These are phyloP conservation scores for Chloromyia formosa DNA, from an alignment of 2,888 invertebrate genomes.

Conservation along the genomic window DNA sequence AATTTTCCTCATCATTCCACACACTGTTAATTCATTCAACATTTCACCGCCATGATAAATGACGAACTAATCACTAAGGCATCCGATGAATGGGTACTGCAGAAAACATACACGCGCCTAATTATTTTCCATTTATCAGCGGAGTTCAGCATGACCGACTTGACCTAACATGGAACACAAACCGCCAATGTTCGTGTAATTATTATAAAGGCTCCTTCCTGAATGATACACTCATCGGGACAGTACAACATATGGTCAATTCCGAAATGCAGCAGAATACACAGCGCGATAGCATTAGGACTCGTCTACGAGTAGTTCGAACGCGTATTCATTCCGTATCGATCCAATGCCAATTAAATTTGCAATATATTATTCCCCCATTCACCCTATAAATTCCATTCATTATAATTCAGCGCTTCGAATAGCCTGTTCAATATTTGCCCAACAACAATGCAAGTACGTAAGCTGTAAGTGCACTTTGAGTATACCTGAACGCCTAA, in stretches of 20 bases:
- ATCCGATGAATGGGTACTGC: too few relatives aligned
- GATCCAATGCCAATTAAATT: conserved; percentile 33
- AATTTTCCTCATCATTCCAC: too few relatives aligned
- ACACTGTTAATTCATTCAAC: too few relatives aligned
- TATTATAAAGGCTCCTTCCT: conserved; percentile 2
- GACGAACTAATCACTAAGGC: too few relatives aligned
- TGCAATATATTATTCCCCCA: conserved; percentile 23
- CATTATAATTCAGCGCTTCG: conserved; percentile 18
- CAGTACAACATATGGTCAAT: background rate
- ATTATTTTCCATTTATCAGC: background rate
- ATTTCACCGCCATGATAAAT: too few relatives aligned
- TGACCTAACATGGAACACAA: conserved; percentile 29
- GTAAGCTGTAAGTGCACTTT: too few relatives aligned
- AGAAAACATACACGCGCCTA: background rate
- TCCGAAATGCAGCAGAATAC: conserved; percentile 8
- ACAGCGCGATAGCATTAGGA: conserved; percentile 18
- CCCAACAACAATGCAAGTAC: background rate
- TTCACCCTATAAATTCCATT: conserved; percentile 36
- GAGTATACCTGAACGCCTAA: background rate
- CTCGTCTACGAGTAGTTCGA: conserved; percentile 2
- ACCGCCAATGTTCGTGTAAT: conserved; percentile 6
- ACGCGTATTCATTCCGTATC: conserved; percentile 17
- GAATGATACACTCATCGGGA: conserved; percentile 21
- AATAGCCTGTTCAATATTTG: background rate
- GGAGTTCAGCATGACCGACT: background rate